Conservation (phyloP, 2,113 vertebrate species). For the Kobus ellipsiprymnus region DNA sequence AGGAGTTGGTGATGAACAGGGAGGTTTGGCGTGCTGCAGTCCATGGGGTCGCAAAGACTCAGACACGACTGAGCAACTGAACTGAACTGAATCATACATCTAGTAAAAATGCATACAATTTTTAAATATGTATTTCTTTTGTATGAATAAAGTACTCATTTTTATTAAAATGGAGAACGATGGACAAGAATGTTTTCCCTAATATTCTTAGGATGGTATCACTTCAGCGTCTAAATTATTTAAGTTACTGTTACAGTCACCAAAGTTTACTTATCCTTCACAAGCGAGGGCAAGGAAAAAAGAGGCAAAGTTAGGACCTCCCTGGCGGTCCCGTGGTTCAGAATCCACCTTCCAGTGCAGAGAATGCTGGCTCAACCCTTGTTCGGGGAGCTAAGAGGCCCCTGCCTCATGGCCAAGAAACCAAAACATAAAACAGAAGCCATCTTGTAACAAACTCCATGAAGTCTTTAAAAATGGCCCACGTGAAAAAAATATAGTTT, state of each 20-base stretch:
- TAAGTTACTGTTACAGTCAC: too few relatives aligned
- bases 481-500: not conserved
- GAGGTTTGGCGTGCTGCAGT: not conserved
- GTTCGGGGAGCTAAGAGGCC: not conserved
- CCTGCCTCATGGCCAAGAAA: not conserved
- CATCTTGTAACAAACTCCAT: not conserved
- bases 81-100: not conserved
- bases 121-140: not conserved
- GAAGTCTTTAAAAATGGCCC: not conserved
- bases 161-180: not conserved
- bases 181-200: not conserved
- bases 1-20: not conserved
- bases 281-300: not conserved
- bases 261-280: not conserved
- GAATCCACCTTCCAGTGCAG: not conserved
- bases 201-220: not conserved
- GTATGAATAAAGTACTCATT: not conserved
- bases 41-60: not conserved
- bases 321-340: not conserved
- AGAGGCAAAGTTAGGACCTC: not conserved
- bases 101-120: not conserved
- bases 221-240: not conserved
- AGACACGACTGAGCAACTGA: not conserved
- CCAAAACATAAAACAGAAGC: not conserved
- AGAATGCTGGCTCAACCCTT: not conserved